phyloP scores from a whole-genome alignment of 2,797 vertebrate genomes.

The Limnodromus scolopaceus region DNA sequence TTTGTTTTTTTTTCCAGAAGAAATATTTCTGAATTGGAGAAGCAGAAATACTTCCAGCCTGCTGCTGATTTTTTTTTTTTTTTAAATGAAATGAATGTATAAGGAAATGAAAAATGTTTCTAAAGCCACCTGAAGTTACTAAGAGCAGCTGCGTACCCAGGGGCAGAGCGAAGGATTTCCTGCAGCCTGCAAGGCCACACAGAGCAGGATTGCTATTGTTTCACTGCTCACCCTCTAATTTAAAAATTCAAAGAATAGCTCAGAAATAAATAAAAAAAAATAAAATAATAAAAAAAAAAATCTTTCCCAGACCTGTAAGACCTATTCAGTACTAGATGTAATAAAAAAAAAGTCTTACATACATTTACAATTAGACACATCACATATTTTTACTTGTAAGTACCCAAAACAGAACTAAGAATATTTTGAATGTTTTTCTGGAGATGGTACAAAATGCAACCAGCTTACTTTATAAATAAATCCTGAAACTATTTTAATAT shows the following conservation, averaged over 20 bases:
- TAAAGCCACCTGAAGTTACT: not conserved
- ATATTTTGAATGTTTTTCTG: not conserved
- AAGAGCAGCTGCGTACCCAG: fast-evolving
- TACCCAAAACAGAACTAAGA: not conserved
- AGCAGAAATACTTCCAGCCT: not conserved
- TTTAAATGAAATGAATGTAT: not conserved
- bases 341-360: not conserved
- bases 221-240: not conserved
- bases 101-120: not conserved
- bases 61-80: too few species aligned
- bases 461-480: not conserved
- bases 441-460: not conserved
- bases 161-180: not conserved
- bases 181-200: fast-evolving
- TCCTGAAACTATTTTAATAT: not conserved
- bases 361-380: not conserved
- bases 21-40: not conserved
- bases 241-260: not conserved
- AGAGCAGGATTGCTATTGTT: not conserved
- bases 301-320: not conserved
- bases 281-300: not conserved
- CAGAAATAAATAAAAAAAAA: not conserved
- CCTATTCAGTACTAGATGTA: not conserved
- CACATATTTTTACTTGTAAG: not conserved
- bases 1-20: not conserved